Percentiles rank a stretch among this genome's conserved stretches.
These are phyloP conservation scores for Melolontha melolontha DNA, from an alignment of 2,888 invertebrate genomes.

Conservation along the genomic window DNA sequence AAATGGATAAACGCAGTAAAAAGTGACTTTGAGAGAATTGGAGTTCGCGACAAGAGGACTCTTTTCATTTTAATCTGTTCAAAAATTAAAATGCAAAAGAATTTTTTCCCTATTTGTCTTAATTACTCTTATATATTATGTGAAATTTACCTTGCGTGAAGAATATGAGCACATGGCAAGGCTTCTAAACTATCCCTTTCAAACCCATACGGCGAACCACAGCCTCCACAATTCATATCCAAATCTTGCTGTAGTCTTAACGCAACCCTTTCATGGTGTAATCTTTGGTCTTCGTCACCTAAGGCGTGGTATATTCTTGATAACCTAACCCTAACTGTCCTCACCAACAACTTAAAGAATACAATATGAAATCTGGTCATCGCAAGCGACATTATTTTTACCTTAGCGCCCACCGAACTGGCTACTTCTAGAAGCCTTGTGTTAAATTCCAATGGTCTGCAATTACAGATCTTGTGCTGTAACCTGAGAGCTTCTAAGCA, in stretches of 20 bases:
- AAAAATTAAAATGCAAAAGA: no score
- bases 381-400: slow-evolving; percentile 55
- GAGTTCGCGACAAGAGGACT: no score
- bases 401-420: slow-evolving; percentile 88
- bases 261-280: slow-evolving; percentile 81
- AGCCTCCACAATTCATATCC: slow-evolving; percentile 84
- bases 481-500: slow-evolving; percentile 82
- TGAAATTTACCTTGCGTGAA: slow-evolving; percentile 78
- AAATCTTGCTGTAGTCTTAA: slow-evolving; percentile 75
- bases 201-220: slow-evolving; percentile 81
- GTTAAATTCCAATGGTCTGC: slow-evolving; percentile 87
- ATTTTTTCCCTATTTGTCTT: no score
- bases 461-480: slow-evolving; percentile 88
- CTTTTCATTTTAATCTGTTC: no score
- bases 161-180: slow-evolving; percentile 87
- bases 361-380: slow-evolving; percentile 43
- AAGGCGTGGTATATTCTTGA: slow-evolving; percentile 85
- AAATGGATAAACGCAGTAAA: no score
- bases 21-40: no score
- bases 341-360: slow-evolving; percentile 75
- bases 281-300: slow-evolving; percentile 84
- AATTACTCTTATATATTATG: no score
- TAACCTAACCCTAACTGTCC: slow-evolving; percentile 82
- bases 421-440: slow-evolving; percentile 86
- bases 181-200: slow-evolving; percentile 82